Evolutionary conservation across 2,888 invertebrate species (phyloP).

Genomic region (Salticus scenicus): DNA sequence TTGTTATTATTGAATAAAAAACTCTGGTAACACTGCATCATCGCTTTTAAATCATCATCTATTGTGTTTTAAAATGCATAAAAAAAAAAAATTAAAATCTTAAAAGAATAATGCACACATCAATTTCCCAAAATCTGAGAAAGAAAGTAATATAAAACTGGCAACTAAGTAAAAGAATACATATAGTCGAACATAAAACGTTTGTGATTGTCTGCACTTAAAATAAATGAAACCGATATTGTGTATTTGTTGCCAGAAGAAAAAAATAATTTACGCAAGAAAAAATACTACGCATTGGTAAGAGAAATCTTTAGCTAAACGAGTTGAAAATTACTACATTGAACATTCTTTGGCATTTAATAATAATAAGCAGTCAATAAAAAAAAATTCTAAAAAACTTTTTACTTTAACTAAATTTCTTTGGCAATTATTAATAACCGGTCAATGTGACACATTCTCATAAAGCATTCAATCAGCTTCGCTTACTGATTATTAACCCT

Average conservation of each 20-base stretch:
- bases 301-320: constrained; percentile 12
- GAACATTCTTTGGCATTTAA: neutral
- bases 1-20: too few relatives aligned
- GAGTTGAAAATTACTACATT: constrained; percentile 21
- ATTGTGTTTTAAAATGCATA: constrained; percentile 10
- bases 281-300: constrained; percentile 3
- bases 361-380: neutral
- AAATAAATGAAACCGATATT: neutral
- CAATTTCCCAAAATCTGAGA: too few relatives aligned
- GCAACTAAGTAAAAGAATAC: neutral
- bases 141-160: neutral
- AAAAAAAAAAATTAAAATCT: constrained; percentile 2
- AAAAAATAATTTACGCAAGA: neutral
- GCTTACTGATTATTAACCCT: too few relatives aligned
- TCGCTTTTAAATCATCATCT: constrained; percentile 22
- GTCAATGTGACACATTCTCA: too few relatives aligned
- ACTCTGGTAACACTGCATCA: too few relatives aligned
- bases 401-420: too few relatives aligned
- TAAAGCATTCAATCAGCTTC: neutral
- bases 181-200: neutral
- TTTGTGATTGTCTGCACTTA: too few relatives aligned
- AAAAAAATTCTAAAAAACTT: neutral
- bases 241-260: neutral
- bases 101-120: neutral
- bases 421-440: too few relatives aligned